Base-by-base conservation (phyloP, 1,140 invertebrate species). In the Conus ventricosus region DNA sequence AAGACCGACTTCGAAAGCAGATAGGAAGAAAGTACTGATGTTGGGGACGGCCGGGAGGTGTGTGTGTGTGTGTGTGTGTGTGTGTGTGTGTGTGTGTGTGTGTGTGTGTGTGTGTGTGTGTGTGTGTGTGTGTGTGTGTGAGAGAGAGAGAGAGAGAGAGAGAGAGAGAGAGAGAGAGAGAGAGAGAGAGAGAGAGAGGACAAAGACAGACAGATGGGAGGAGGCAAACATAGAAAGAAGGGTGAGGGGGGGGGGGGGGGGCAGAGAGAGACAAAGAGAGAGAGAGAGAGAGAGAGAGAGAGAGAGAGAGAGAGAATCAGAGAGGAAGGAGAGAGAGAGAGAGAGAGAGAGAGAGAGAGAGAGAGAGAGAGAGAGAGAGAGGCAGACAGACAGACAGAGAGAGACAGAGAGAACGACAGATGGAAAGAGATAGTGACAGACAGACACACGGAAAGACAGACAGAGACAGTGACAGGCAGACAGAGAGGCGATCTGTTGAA, bases 271-370 rank as follows among this genome's bases (percentile, higher is more conserved):
- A 25, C 0, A 75, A 23, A 1, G 0, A 60, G 84, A 75, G 57
- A 39, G 57, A 3, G 86, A 85, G 57, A 60, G 57, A 51, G 27
- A 87, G 17, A 51, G 71, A 25, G 80, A 60, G 17, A 60, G 25
- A 51, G 80, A 25, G 7, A 78, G 71, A 20, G 78, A 78, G 15
- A 78, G 25, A n/a, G 86, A 87, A n/a, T n/a, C n/a, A n/a, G n/a
- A n/a, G n/a, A n/a, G n/a, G n/a, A n/a, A n/a, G n/a, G 7, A 78
- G 71, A 76, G 86, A 87, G 20, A 27, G 11, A 25, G 80, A 85
- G n/a, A 27, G 25, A n/a, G n/a, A 82, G 1, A n/a, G n/a, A 39
- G 1, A 8, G 23, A 39, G 4, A 71, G 15, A 71, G 0, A 71
- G 15, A 71, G 0, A 71, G 67, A 71, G 67, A 71, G 0, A 71